These are phyloP conservation scores for Heliconius aoede DNA, from an alignment of 2,888 invertebrate species.

Conservation along the genomic window DNA sequence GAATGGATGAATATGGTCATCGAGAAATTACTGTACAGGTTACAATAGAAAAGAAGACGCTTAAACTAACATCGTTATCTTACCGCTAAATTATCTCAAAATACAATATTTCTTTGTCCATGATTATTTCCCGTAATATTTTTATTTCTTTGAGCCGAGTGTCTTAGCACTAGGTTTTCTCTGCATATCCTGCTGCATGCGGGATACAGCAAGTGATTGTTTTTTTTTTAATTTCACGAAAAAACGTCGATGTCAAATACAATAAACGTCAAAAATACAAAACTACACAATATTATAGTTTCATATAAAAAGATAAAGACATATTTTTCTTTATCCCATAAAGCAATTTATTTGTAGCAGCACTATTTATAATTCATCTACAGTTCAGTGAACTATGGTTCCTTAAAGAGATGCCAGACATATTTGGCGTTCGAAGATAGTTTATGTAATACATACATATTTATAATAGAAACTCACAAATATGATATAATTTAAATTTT, in stretches of 20 bases:
- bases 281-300: not conserved
- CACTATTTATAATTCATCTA: conserved; percentile 10
- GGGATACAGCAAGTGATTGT: too few species aligned
- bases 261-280: not conserved
- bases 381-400: conserved; percentile 28
- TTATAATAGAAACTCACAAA: not conserved
- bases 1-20: too few species aligned
- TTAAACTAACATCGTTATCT: too few species aligned
- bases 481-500: too few species aligned
- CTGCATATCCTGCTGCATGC: too few species aligned
- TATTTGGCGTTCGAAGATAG: not conserved
- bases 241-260: not conserved
- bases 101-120: too few species aligned
- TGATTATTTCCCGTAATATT: too few species aligned
- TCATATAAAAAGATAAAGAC: not conserved
- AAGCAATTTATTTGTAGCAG: not conserved
- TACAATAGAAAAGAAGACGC: too few species aligned
- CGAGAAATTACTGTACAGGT: too few species aligned
- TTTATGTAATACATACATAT: not conserved
- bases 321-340: conserved; percentile 9
- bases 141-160: too few species aligned
- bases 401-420: conserved; percentile 12
- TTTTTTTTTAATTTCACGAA: not conserved
- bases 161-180: too few species aligned
- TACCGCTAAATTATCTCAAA: too few species aligned